Evolutionary conservation across 2,113 vertebrate genomes (phyloP).

Genomic region (Rhea pennata): DNA sequence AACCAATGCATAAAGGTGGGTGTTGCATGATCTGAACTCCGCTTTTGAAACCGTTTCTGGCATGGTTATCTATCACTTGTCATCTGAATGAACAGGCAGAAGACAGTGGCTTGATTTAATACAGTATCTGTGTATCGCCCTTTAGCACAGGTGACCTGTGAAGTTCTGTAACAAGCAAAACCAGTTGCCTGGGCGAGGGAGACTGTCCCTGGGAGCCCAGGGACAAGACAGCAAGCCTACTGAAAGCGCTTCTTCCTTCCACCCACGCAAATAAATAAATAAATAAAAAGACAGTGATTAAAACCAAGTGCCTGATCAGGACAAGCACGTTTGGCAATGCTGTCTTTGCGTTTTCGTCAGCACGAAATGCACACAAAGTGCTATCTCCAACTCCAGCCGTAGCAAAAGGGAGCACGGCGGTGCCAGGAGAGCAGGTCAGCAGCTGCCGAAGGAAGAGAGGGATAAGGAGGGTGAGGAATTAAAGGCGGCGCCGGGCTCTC

Average conservation of each 20-base stretch:
- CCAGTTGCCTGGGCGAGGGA: conserved; percentile 3
- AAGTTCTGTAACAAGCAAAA: conserved; percentile 23
- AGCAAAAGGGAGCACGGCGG: background rate
- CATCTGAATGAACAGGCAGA: conserved; percentile 1
- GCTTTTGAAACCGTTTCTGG: conserved; percentile 19
- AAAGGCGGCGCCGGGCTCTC: background rate
- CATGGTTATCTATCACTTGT: background rate
- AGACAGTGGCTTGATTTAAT: conserved; percentile 32
- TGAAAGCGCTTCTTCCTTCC: conserved; percentile 22
- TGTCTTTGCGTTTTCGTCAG: conserved; percentile 5
- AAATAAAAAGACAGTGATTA: background rate
- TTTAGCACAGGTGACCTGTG: conserved; percentile 3
- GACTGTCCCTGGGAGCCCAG: background rate
- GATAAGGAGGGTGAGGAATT: background rate
- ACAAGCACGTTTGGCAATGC: background rate
- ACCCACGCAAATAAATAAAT: background rate
- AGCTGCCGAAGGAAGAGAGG: background rate
- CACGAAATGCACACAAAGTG: background rate
- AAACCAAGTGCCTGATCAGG: background rate
- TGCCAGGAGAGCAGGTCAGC: background rate
- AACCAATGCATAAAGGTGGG: conserved; percentile 12
- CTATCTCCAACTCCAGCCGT: background rate
- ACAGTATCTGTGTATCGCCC: background rate
- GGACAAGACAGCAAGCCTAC: conserved; percentile 12
- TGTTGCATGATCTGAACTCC: background rate